Base-by-base conservation (phyloP, 2,888 invertebrate genomes). In the Aplocera efformata region DNA sequence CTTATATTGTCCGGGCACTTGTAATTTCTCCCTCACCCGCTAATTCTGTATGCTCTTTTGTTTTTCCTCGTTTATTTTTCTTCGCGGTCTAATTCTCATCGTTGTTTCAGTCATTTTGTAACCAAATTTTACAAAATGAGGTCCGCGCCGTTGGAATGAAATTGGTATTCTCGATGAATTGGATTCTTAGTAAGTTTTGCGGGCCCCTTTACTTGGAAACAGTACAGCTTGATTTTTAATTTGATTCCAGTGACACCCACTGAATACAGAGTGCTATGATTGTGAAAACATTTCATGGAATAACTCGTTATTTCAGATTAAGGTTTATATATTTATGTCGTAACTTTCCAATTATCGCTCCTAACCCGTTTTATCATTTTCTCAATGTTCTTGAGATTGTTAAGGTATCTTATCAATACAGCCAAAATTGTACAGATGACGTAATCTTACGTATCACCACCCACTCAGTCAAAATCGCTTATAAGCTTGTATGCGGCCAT, bases 41-140 rank as follows among this genome's bases (percentile, higher is more conserved):
- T 29, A 26, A 43, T 81, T 85, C 76, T 74, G 81, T 80, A 83
- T 81, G 81, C 79, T 73, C 70, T 71, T 75, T 76, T 79, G 76
- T 83, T 79, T 77, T 70, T 53, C 65, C 77, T 74, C 81, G 78
- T 85, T 83, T 84, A 82, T 84, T 83, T 84, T 84, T 80, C 80
- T 83, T 79, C 72, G 76, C 76, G 81, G 79, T 82, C 80, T 83
- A 83, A 82, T 85, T 84, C 79, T 81, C 79, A 77, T 80, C 82
- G 79, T 83, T 81, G 81, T 84, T 79, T 79, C 78, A 70, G 79
- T 72, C 79, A 73, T 82, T 83, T 81, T 79, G 80, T 80, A 83
- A 83, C 80, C 82, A 83, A 85, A 84, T 85, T 83, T 79, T 65
- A 66, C 67, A 71, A 64, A 84, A 83, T 81, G 81, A 79, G 79